Evolutionary conservation across 2,888 invertebrate genomes (phyloP), one percentile per base, ranked within the genome.

Genomic region (Mycogona germanica): DNA sequence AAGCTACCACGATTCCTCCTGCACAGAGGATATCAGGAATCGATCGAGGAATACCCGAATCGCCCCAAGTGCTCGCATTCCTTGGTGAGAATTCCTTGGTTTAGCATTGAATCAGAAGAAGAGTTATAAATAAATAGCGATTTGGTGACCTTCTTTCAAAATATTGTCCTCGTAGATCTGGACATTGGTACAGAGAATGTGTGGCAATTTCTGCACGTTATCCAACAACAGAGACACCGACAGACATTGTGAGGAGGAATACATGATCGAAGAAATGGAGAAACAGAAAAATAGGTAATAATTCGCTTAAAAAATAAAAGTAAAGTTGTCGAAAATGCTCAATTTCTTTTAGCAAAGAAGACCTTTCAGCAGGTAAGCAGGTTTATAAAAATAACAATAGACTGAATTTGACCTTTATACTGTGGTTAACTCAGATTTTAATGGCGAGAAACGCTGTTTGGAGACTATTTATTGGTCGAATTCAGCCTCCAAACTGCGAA

Each of bases 31-130:
- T 85, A 89, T 66, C 86, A 86, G 70, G 76, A 77, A 62, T 83
- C 85, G 68, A 66, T 86, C 9, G 82, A 85, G 57, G 85, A 86
- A 66, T 87, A 84, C 66, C 87, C 87, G 0, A 87, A 87, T 66
- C 80, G 42, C 17, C 28, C 44, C 17, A 29, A n/a, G 7, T 41
- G 51, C 30, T n/a, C 51, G 9, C 51, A 51, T 42, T 51, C 51
- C 4, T 3, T 30, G 17, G 51, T 51, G 14, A 30, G 45, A n/a
- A n/a, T n/a, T n/a, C n/a, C n/a, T n/a, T n/a, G n/a, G n/a, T n/a
- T n/a, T n/a, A n/a, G n/a, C n/a, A 9, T 6, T 7, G 7, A 7
- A 12, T 35, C 35, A 32, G 35, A 32, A 32, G 35, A 12, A n/a
- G 46, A n/a, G n/a, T n/a, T n/a, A n/a, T n/a, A n/a, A n/a, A n/a